Evolutionary conservation across 2,113 vertebrate species (phyloP).

Genomic region (Poecilia latipinna): DNA sequence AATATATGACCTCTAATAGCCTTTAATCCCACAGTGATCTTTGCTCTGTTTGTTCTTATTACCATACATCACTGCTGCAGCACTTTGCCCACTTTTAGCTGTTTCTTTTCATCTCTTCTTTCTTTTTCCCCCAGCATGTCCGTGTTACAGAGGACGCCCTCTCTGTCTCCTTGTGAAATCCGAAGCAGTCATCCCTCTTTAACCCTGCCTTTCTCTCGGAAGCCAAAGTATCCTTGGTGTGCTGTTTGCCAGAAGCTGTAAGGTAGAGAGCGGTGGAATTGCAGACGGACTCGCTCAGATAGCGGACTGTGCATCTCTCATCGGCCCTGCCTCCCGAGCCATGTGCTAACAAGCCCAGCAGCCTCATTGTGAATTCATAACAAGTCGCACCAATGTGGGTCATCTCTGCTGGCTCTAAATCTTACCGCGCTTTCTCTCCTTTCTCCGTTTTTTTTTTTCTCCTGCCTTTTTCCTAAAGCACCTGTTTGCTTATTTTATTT

Average conservation of each 20-base stretch:
- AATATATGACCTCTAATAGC: conserved; percentile 44
- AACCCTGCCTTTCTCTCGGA: conserved; percentile 62
- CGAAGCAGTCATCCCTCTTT: conserved; percentile 63
- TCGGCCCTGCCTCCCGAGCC: conserved; percentile 60
- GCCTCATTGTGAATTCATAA: conserved; percentile 72
- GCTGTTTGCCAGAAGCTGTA: conserved; percentile 76
- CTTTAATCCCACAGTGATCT: conserved; percentile 50
- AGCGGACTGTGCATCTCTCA: conserved; percentile 64
- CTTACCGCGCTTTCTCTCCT: conserved; percentile 8
- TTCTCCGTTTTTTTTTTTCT: background rate
- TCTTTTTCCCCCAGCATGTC: conserved; percentile 18
- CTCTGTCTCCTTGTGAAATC: conserved; percentile 68
- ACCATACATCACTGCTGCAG: conserved; percentile 29
- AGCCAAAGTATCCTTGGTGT: conserved; percentile 67
- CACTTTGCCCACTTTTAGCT: conserved; percentile 36
- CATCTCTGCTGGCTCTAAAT: conserved; percentile 51
- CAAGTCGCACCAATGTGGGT: conserved; percentile 71
- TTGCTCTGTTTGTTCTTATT: conserved; percentile 29
- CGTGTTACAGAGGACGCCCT: conserved; percentile 56
- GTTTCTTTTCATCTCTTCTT: conserved; percentile 46
- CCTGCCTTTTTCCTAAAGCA: conserved; percentile 8
- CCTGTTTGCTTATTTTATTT: conserved; percentile 26
- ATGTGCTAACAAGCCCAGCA: conserved; percentile 73
- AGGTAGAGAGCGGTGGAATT: conserved; percentile 79
- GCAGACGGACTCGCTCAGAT: conserved; percentile 68